Percentiles rank a stretch among this genome's conserved stretches.
Evolutionary conservation across 2,797 vertebrate species (phyloP).

Genomic region (Girardinus metallicus): DNA sequence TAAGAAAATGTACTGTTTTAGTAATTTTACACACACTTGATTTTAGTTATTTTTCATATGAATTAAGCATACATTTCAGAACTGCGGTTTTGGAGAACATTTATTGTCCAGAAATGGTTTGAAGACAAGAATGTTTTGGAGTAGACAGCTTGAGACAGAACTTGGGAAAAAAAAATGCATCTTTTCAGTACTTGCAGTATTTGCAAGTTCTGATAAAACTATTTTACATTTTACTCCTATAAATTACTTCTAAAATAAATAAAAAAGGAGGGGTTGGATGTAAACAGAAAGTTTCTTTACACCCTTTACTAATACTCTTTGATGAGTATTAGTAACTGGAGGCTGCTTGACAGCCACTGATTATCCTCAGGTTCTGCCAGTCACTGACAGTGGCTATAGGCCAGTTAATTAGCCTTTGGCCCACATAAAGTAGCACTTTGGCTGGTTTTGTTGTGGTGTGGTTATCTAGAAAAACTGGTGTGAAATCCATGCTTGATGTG

Average conservation of each 20-base stretch:
- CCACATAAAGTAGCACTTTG: conserved; percentile 52
- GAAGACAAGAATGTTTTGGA: too few relatives aligned
- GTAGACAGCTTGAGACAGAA: too few relatives aligned
- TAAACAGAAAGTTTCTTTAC: too few relatives aligned
- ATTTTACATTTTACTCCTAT: not conserved
- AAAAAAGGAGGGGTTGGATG: not conserved
- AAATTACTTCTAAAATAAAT: not conserved
- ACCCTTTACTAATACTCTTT: too few relatives aligned
- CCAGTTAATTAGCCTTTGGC: conserved; percentile 78
- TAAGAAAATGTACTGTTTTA: not conserved
- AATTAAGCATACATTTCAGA: too few relatives aligned
- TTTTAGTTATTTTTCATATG: not conserved
- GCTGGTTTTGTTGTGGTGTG: conserved; percentile 53
- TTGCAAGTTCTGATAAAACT: not conserved
- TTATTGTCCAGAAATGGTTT: too few relatives aligned
- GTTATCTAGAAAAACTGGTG: conserved; percentile 62
- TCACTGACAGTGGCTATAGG: conserved; percentile 61
- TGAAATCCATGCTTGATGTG: conserved; percentile 63
- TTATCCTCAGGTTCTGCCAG: conserved; percentile 48
- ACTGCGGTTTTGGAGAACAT: too few relatives aligned
- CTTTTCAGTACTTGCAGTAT: not conserved
- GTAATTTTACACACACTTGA: not conserved
- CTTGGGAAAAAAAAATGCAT: not conserved
- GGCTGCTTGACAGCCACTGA: conserved; percentile 48
- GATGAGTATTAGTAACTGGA: conserved; percentile 30